phyloP scores from a whole-genome alignment of 30 jellyfish, hydroid and myxozoan species.

The Aurelia sp. region DNA sequence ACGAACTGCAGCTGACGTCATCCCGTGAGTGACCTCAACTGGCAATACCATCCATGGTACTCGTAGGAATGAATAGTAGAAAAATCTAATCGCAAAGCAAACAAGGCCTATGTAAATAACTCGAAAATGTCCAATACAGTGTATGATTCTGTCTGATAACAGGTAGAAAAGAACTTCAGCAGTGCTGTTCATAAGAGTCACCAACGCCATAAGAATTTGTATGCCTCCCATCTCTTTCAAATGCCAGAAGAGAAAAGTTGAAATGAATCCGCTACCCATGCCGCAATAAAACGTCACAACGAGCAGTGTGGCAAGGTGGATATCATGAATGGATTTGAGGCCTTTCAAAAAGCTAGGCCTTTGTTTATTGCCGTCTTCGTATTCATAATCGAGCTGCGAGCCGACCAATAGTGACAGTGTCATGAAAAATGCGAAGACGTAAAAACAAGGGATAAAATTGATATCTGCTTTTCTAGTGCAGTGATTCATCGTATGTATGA shows the following conservation, averaged over 20 bases:
- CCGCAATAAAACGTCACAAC: conserved; percentile 94
- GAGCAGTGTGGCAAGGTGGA: conserved; percentile 78
- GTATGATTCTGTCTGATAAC: conserved; percentile 79
- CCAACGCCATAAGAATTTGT: conserved; percentile 88
- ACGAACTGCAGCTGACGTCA: conserved; percentile 96
- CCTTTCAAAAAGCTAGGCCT: conserved; percentile 76
- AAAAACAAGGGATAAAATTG: conserved; percentile 83
- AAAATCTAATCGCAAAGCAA: conserved; percentile 86
- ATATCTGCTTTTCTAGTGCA: conserved; percentile 80
- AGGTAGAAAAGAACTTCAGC: conserved; percentile 89
- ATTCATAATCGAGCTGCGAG: conserved; percentile 66
- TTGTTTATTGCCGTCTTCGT: conserved; percentile 47
- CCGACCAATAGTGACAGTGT: conserved; percentile 72
- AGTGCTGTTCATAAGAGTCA: conserved; percentile 79
- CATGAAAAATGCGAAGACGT: conserved; percentile 84
- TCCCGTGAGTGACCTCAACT: conserved; percentile 95
- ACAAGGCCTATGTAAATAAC: conserved; percentile 89
- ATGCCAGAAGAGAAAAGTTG: conserved; percentile 96
- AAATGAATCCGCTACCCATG: conserved; percentile 93
- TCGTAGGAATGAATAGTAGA: conserved; percentile 83
- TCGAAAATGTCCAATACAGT: conserved; percentile 86
- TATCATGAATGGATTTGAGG: conserved; percentile 80
- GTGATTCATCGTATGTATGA: conserved; percentile 65
- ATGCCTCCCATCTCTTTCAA: conserved; percentile 95
- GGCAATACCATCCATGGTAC: conserved; percentile 96